Evolutionary conservation across 35 echinoderm and acorn worm species (phyloP), one percentile per base, ranked within the genome.

Genomic region (Apostichopus californicus): DNA sequence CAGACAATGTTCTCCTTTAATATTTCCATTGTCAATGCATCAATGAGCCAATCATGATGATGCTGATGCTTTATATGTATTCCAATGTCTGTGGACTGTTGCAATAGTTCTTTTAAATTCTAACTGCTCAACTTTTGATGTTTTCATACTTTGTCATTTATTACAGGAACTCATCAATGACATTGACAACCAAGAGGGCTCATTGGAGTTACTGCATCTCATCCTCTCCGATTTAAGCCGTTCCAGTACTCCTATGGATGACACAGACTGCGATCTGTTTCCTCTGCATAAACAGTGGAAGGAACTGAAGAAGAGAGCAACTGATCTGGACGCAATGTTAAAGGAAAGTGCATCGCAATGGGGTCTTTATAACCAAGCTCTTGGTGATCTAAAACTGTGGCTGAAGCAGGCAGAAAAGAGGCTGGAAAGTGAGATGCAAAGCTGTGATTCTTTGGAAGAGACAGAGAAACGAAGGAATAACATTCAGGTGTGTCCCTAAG

Each of bases 161-260:
- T 88, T 68, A 3, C 64, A 87, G 86, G 86, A 89, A 89, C 8
- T 89, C 18, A 34, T 89, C 57, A 72, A 89, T 73, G 63, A 68
- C 9, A 25, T 89, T 46, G 86, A 89, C 7, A 89, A 72, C 34
- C 86, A 89, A n/a, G 13, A 89, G 72, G 18, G 57, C n/a, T 71
- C 61, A 3, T 10, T 89, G 17, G 86, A 89, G 3, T 65, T 21
- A 61, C 15, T 89, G 61, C 71, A 89, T 14, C 52, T 89, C 8
- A 17, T 89, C 25, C 60, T 73, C 7, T 89, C 86, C 54, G 86
- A 89, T 64, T 55, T 89, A 57, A 25, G 14, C 0, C 14, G 72
- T 17, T 1, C 60, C 34, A 60, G 21, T 1, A 89, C 86, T 6
- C 54, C 86, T 25, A 14, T 89, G 28, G 86, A 89, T 46, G 20